These are phyloP conservation scores for Ctenoplectra terminalis DNA, from an alignment of 1,140 invertebrate genomes.

Conservation along the genomic window DNA sequence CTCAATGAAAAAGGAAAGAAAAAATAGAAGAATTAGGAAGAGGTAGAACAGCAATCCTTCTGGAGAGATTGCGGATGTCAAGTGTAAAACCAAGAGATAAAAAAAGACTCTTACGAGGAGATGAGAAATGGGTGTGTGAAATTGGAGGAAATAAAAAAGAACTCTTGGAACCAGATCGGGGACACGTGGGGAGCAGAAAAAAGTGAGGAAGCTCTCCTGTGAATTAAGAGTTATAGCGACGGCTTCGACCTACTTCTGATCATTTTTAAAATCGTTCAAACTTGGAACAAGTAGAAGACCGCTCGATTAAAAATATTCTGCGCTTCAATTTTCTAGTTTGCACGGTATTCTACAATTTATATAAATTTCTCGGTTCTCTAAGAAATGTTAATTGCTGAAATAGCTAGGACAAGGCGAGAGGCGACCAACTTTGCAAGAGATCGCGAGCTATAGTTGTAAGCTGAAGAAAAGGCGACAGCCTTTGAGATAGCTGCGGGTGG, in stretches of 20 bases:
- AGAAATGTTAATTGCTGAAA: background rate
- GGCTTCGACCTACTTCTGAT: background rate
- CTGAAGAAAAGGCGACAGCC: slow-evolving; percentile 1
- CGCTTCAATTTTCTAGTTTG: too few relatives aligned
- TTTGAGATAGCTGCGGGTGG: background rate
- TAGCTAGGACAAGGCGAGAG: background rate
- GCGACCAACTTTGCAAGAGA: too few relatives aligned
- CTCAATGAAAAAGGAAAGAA: background rate
- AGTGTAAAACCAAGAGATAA: background rate
- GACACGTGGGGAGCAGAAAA: background rate
- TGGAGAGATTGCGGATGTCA: accelerated
- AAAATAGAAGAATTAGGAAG: background rate
- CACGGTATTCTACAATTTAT: background rate
- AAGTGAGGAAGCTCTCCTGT: background rate
- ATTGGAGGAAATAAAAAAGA: background rate
- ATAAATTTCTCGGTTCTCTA: background rate
- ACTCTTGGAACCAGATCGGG: background rate
- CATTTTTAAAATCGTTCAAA: background rate
- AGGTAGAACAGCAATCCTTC: background rate
- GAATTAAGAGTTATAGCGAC: background rate
- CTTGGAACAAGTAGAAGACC: background rate
- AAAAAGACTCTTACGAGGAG: background rate
- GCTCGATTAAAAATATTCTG: background rate
- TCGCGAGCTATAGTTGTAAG: background rate
- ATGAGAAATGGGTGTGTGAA: background rate